Percentiles rank a stretch among this genome's conserved stretches.
These are phyloP conservation scores for Panthera leo DNA, from an alignment of 2,113 vertebrate species.

Conservation along the genomic window DNA sequence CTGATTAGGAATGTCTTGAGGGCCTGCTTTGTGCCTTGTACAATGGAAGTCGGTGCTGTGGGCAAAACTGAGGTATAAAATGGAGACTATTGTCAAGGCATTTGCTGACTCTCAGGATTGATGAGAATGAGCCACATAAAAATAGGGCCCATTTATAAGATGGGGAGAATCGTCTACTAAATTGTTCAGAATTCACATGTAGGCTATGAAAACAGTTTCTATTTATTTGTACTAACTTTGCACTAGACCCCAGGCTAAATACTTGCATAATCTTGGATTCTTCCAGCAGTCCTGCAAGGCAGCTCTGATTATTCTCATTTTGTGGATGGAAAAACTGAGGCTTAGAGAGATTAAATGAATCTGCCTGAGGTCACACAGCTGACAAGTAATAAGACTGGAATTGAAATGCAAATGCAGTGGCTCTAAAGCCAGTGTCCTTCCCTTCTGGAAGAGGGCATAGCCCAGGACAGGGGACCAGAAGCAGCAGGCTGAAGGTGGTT, in stretches of 20 bases:
- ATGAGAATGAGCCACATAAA: background rate
- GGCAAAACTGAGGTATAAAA: background rate
- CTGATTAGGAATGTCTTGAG: background rate
- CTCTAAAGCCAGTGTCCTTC: background rate
- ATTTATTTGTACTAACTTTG: background rate
- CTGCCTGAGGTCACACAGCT: background rate
- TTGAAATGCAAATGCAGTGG: background rate
- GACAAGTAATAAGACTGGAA: background rate
- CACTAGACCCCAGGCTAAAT: background rate
- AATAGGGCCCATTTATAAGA: background rate
- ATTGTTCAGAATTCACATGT: background rate
- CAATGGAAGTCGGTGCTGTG: background rate
- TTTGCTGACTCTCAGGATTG: background rate
- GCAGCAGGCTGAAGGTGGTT: background rate
- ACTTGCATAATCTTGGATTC: background rate
- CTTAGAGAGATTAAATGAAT: background rate
- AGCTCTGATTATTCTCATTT: background rate
- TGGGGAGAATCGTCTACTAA: background rate
- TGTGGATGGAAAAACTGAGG: background rate
- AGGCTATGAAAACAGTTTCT: background rate
- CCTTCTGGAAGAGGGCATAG: background rate
- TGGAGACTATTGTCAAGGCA: background rate
- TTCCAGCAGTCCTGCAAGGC: background rate
- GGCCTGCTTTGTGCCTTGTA: background rate
- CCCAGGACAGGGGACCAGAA: rapidly evolving